These are phyloP conservation scores for Dufourea novaeangliae DNA, from an alignment of 1,140 invertebrate genomes.

Conservation along the genomic window DNA sequence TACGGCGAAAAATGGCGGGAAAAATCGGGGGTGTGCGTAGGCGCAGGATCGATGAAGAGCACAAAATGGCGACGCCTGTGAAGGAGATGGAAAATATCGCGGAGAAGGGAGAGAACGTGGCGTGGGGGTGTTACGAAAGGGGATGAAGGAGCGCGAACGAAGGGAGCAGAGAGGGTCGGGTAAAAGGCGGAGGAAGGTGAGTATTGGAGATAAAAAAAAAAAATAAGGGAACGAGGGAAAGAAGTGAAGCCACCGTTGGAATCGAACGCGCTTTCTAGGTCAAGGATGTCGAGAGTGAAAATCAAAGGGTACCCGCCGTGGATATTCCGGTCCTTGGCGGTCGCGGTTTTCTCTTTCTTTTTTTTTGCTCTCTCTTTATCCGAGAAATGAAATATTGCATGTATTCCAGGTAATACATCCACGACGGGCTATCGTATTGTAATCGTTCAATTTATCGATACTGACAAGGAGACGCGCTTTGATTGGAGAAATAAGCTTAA, in stretches of 20 bases:
- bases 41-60: slow-evolving; percentile 75
- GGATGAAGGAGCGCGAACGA: slow-evolving; percentile 46
- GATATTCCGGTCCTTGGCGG: slow-evolving; percentile 37
- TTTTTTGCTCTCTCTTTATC: slow-evolving; percentile 29
- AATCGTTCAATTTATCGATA: slow-evolving; percentile 55
- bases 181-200: slow-evolving; percentile 56
- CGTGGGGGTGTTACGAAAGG: slow-evolving; percentile 35
- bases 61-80: slow-evolving; percentile 73
- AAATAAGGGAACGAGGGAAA: slow-evolving; percentile 44
- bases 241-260: slow-evolving; percentile 66
- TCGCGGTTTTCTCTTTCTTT: slow-evolving; percentile 50
- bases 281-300: slow-evolving; percentile 70
- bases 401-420: slow-evolving; percentile 49
- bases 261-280: slow-evolving; percentile 67
- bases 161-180: slow-evolving; percentile 41
- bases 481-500: slow-evolving; percentile 25
- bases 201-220: slow-evolving; percentile 52
- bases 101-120: slow-evolving; percentile 28
- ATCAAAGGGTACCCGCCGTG: slow-evolving; percentile 61
- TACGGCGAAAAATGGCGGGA: slow-evolving; percentile 71
- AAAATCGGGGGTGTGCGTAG: slow-evolving; percentile 70
- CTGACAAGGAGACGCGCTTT: slow-evolving; percentile 16
- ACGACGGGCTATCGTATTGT: slow-evolving; percentile 36
- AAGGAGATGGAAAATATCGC: slow-evolving; percentile 45
- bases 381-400: slow-evolving; percentile 60